Conservation (phyloP, 2,113 vertebrate genomes). For the Octodon degus region DNA sequence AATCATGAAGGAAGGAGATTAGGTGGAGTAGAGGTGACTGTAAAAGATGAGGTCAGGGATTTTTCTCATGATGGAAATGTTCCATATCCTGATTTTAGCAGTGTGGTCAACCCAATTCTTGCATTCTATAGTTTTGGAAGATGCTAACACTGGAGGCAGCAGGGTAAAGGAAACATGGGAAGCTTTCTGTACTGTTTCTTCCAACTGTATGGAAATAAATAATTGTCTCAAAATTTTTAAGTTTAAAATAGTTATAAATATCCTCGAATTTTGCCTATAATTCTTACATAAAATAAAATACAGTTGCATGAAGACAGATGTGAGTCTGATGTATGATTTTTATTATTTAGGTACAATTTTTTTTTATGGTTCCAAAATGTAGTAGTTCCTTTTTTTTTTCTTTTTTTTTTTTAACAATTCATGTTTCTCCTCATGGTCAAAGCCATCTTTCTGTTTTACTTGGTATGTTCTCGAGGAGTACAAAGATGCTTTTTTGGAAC, state of each 20-base stretch:
- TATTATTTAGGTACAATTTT: background rate
- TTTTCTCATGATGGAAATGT: background rate
- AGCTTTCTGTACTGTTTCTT: background rate
- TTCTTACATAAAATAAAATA: background rate
- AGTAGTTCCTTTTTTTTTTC: background rate
- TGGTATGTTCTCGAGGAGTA: background rate
- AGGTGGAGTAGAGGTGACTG: background rate
- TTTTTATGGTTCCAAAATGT: background rate
- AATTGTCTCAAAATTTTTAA: background rate
- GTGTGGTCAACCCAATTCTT: fast-evolving
- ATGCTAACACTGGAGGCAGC: background rate
- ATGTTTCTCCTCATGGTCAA: background rate
- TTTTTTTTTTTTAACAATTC: background rate
- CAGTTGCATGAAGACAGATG: background rate
- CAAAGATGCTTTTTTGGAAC: background rate
- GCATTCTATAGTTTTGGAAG: background rate
- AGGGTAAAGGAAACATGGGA: background rate
- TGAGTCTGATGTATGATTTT: background rate
- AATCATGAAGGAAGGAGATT: background rate
- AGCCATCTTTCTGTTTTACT: background rate
- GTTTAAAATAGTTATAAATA: background rate
- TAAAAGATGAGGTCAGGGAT: background rate
- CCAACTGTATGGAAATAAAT: background rate
- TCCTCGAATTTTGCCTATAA: background rate
- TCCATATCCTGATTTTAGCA: background rate